phyloP scores from a whole-genome alignment of 2,797 vertebrate species.

The Pagetopsis macropterus region DNA sequence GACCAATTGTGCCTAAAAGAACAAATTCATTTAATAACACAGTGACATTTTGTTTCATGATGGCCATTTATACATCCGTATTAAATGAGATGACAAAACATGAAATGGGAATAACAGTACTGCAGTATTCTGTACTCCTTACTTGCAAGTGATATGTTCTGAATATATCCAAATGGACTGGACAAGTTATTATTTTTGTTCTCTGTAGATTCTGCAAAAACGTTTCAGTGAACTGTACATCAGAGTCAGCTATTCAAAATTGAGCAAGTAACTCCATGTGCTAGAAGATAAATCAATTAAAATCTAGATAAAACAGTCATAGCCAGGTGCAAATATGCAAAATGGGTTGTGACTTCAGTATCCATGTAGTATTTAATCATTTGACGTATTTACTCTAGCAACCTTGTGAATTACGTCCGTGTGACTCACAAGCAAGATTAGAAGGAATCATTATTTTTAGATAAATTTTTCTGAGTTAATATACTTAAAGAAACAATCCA shows the following conservation, averaged over 20 bases:
- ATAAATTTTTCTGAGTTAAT: too few species aligned
- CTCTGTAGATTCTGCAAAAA: conserved; percentile 16
- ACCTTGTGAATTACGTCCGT: not conserved
- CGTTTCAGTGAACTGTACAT: not conserved
- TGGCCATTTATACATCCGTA: conserved; percentile 32
- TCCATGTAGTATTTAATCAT: conserved; percentile 7
- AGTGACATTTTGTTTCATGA: conserved; percentile 45
- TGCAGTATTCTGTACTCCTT: conserved; percentile 16
- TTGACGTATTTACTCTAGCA: not conserved
- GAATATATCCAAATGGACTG: conserved; percentile 23
- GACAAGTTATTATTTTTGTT: conserved; percentile 1
- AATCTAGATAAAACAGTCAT: conserved; percentile 59
- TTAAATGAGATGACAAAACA: conserved; percentile 35
- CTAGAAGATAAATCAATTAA: conserved; percentile 17
- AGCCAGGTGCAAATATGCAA: conserved; percentile 68
- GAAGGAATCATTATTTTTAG: not conserved
- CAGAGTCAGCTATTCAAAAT: not conserved
- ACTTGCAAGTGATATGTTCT: conserved; percentile 30
- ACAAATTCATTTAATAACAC: conserved; percentile 10
- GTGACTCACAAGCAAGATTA: conserved; percentile 31
- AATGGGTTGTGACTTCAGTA: conserved; percentile 23
- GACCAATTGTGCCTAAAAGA: not conserved
- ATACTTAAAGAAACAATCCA: conserved; percentile 35
- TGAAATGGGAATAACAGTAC: conserved; percentile 36
- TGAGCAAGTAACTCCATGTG: not conserved